Base-by-base conservation (phyloP, 2,888 invertebrate species). In the Drosophila pseudotakahashii region DNA sequence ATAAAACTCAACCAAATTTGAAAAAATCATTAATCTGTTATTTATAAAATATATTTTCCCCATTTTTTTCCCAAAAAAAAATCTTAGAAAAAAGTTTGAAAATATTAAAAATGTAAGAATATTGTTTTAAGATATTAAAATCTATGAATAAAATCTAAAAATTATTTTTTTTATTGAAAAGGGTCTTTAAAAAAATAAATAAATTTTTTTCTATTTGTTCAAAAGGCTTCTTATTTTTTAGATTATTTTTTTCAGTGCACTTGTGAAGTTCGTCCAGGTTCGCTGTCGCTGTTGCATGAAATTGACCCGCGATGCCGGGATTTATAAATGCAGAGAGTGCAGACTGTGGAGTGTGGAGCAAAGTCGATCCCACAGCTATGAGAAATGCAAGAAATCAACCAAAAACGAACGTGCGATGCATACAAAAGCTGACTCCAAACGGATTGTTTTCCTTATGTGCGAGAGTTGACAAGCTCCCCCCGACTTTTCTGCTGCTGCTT, bases 351-450 rank as follows among this genome's bases (percentile, higher is more conserved):
- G 58, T 58, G 45, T 16, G 32, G 36, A 53, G 75, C 52, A 16
- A 26, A 77, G 54, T 64, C 76, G 57, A 76, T 71, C 55, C 64
- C 70, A 58, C 52, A 42, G 66, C 76, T 84, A 89, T 82, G 89
- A 89, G 82, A 82, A 82, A 82, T 82, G 89, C 81, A 87, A 81
- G 82, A 82, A 82, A 87, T 89, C 82, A 89, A 87, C 89, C 89
- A 82, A 82, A 82, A 82, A 81, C 76, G 76, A 84, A 82, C 82
- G 82, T 82, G 82, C 81, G 82, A 89, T 84, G 82, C 82, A 82
- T 89, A 76, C 82, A 76, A 87, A 87, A 81, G 81, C 75, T 74
- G 61, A 68, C 84, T 23, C 62, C 50, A 60, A 72, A 70, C 68
- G 89, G 89, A 89, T 82, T 82, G 89, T 89, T 87, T 82, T 87